Percentiles rank a stretch among this genome's conserved stretches.
Evolutionary conservation across 2,113 vertebrate species (phyloP).

Genomic region (Vulpes lagopus): DNA sequence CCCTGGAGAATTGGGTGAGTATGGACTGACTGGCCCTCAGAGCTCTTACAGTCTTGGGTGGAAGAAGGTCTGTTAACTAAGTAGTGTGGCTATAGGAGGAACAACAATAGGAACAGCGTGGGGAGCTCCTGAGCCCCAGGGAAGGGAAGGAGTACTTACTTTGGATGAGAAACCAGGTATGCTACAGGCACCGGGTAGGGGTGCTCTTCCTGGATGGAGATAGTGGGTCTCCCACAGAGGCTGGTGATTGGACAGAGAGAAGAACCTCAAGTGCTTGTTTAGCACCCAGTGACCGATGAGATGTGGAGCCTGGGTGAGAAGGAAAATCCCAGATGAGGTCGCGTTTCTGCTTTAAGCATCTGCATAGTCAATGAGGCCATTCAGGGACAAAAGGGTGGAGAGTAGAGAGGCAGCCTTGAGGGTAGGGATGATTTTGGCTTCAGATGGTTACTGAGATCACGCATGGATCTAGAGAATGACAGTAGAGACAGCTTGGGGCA

Average conservation of each 20-base stretch:
- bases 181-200: not conserved
- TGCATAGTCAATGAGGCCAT: not conserved
- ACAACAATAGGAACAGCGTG: not conserved
- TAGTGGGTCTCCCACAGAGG: not conserved
- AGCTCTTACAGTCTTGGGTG: not conserved
- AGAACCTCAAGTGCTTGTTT: not conserved
- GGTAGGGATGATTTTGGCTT: too few relatives aligned
- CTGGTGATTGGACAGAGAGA: not conserved
- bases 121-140: not conserved
- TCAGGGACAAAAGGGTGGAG: not conserved
- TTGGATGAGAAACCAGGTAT: not conserved
- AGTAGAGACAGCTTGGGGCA: not conserved
- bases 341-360: not conserved
- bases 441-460: not conserved
- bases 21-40: not conserved
- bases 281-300: not conserved
- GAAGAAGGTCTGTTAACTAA: not conserved
- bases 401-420: not conserved
- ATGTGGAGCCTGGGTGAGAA: not conserved
- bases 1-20: not conserved
- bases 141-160: too few relatives aligned
- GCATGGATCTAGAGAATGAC: not conserved
- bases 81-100: not conserved
- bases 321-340: not conserved
- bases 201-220: accelerated